phyloP scores from a whole-genome alignment of 2,888 invertebrate genomes.

The Yponomeuta plumbellus region DNA sequence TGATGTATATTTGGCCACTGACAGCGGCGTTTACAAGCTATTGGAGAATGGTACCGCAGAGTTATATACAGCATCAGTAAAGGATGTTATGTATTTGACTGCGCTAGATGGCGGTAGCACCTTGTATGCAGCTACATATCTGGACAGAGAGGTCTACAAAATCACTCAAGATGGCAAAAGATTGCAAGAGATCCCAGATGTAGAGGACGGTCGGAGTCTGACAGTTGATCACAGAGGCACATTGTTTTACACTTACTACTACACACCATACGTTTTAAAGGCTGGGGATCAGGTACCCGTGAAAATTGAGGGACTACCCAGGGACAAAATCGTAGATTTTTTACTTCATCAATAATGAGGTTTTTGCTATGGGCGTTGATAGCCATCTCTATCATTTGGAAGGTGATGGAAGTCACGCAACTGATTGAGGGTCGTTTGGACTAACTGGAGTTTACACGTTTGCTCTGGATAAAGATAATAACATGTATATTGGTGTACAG shows the following conservation, averaged over 20 bases:
- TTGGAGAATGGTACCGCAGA: constrained; percentile 53
- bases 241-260: constrained; percentile 59
- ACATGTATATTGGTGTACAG: constrained; percentile 56
- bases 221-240: constrained; percentile 59
- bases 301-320: constrained; percentile 56
- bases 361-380: constrained; percentile 64
- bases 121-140: constrained; percentile 67
- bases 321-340: constrained; percentile 59
- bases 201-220: constrained; percentile 63
- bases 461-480: constrained; percentile 60
- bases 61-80: constrained; percentile 52
- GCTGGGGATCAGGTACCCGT: constrained; percentile 47
- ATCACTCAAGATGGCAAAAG: constrained; percentile 54
- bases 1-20: constrained; percentile 62
- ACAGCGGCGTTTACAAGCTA: constrained; percentile 67
- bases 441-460: constrained; percentile 59
- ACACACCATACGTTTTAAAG: constrained; percentile 56
- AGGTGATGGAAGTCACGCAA: constrained; percentile 50
- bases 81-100: constrained; percentile 66
- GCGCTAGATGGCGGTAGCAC: constrained; percentile 47
- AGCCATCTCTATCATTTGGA: constrained; percentile 57
- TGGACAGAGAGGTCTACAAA: constrained; percentile 59
- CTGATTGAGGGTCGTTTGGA: constrained; percentile 46
- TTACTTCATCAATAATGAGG: constrained; percentile 56
- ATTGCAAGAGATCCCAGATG: constrained; percentile 46